Conservation (phyloP, 2,113 vertebrate species). For the Rhagologus leucostigma region DNA sequence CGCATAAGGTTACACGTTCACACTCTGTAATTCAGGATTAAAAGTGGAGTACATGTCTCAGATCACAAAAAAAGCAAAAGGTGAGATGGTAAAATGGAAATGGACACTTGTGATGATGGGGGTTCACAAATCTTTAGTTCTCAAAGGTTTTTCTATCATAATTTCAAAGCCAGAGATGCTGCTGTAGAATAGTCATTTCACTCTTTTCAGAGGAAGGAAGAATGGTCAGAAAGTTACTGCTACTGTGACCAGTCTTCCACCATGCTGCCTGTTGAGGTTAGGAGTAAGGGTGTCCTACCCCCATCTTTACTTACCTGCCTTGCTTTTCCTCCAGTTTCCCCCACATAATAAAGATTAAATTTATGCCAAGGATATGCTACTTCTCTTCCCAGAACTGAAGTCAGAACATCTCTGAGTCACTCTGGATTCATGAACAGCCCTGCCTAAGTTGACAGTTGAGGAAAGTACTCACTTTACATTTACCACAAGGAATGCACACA, state of each 20-base stretch:
- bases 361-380: background rate
- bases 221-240: background rate
- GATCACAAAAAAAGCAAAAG: background rate
- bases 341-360: background rate
- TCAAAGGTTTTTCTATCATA: background rate
- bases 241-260: background rate
- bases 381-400: background rate
- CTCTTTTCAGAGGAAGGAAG: background rate
- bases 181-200: background rate
- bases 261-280: background rate
- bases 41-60: background rate
- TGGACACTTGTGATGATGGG: background rate
- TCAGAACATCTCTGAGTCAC: background rate
- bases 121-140: background rate
- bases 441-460: fast-evolving
- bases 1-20: background rate
- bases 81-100: background rate
- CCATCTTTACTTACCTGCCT: background rate
- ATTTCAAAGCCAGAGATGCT: background rate
- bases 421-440: background rate
- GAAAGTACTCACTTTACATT: background rate
- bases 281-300: background rate
- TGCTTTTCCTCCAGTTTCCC: background rate
- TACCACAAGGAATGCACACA: background rate
- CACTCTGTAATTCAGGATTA: background rate